Evolutionary conservation across 37 sponge, comb jelly and placozoan genomes (phyloP).

Genomic region (Axinella damicornis): DNA sequence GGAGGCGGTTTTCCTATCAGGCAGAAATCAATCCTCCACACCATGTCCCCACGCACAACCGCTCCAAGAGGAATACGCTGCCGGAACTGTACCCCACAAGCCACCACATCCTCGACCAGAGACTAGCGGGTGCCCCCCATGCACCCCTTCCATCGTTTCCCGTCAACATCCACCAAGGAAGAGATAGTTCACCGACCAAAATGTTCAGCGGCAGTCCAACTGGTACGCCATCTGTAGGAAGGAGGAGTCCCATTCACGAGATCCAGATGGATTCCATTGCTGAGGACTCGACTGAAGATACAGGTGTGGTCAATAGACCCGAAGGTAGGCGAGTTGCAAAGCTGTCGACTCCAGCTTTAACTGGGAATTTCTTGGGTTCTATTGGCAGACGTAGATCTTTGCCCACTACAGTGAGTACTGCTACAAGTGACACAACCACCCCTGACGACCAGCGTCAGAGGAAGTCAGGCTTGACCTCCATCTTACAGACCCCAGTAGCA

Average conservation of each 20-base stretch:
- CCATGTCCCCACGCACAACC: background rate
- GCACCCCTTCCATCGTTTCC: conserved; percentile 54
- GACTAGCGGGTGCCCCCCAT: background rate
- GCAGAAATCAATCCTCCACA: background rate
- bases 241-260: conserved; percentile 49
- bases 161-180: conserved; percentile 22
- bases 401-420: background rate
- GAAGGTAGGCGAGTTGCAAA: no score
- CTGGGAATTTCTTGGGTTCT: background rate
- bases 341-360: background rate
- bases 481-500: background rate
- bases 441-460: background rate
- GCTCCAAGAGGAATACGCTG: conserved; percentile 20
- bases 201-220: conserved; percentile 5
- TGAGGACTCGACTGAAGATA: conserved; percentile 46
- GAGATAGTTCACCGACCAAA: conserved; percentile 44
- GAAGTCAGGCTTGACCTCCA: background rate
- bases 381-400: background rate
- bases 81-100: conserved; percentile 12
- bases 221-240: background rate
- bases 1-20: background rate
- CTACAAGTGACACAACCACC: no score
- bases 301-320: background rate
- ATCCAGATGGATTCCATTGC: conserved; percentile 57
- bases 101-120: conserved; percentile 1